Evolutionary conservation across 2,113 vertebrate species (phyloP).

Genomic region (Saccopteryx bilineata): DNA sequence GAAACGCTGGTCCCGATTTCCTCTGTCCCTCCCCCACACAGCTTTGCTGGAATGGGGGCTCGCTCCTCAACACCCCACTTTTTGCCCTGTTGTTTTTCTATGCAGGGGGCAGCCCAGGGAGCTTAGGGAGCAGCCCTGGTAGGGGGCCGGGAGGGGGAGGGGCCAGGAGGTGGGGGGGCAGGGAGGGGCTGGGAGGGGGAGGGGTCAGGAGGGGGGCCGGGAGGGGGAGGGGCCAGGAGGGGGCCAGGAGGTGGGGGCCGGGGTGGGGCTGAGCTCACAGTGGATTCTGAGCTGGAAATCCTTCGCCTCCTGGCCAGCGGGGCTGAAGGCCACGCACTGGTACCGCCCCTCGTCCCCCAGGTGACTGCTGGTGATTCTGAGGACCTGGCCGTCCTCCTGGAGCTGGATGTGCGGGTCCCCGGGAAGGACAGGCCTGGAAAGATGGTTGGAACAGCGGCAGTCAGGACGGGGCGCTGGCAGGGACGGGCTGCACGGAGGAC

Average conservation of each 20-base stretch:
- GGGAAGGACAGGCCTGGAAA: constrained; percentile 87
- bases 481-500: not conserved
- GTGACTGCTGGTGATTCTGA: constrained; percentile 88
- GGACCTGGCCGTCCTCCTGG: constrained; percentile 88
- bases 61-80: fast-evolving
- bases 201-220: too few species aligned
- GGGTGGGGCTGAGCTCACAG: constrained; percentile 81
- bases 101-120: not conserved
- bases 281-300: constrained; percentile 91
- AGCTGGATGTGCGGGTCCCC: constrained; percentile 89
- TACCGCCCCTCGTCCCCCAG: constrained; percentile 91
- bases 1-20: fast-evolving
- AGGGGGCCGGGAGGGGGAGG: too few species aligned
- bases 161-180: too few species aligned
- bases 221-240: too few species aligned
- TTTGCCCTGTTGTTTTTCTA: not conserved
- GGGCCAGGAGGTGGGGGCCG: too few species aligned
- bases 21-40: fast-evolving
- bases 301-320: constrained; percentile 91
- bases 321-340: constrained; percentile 92
- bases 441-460: fast-evolving
- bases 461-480: fast-evolving
- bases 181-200: too few species aligned
- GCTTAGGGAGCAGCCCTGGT: fast-evolving
- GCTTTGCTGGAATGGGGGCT: not conserved